Percentiles rank a stretch among this genome's conserved stretches.
phyloP scores from a whole-genome alignment of 2,888 invertebrate species.

The Formica aserva region DNA sequence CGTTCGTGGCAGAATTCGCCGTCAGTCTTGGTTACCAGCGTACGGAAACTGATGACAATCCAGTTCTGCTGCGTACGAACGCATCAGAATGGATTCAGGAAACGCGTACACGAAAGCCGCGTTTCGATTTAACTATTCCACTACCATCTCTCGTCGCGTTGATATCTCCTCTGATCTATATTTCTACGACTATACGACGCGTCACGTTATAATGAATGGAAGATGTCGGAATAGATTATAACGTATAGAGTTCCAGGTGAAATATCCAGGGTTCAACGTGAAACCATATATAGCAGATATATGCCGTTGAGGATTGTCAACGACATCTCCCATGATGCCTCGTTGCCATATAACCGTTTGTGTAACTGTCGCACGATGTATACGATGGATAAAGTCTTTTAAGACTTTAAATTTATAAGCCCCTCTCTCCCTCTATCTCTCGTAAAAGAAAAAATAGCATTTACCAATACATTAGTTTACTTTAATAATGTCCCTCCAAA shows the following conservation, averaged over 20 bases:
- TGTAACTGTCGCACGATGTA: slow-evolving; percentile 52
- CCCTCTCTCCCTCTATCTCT: background rate
- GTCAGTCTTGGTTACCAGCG: slow-evolving; percentile 55
- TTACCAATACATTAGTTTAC: background rate
- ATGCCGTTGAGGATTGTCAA: slow-evolving; percentile 69
- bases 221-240: slow-evolving; percentile 70
- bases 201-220: slow-evolving; percentile 68
- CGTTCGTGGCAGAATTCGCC: slow-evolving; percentile 25
- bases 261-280: slow-evolving; percentile 65
- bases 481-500: background rate
- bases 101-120: slow-evolving; percentile 32
- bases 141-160: slow-evolving; percentile 21
- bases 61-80: slow-evolving; percentile 41
- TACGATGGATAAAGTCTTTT: slow-evolving; percentile 28
- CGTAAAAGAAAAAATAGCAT: slow-evolving; percentile 30
- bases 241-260: slow-evolving; percentile 63
- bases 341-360: slow-evolving; percentile 51
- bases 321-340: slow-evolving; percentile 66
- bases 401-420: slow-evolving; percentile 40
- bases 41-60: slow-evolving; percentile 54
- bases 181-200: slow-evolving; percentile 37
- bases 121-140: slow-evolving; percentile 51
- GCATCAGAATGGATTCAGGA: slow-evolving; percentile 44
- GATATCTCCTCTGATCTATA: slow-evolving; percentile 1
- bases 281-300: slow-evolving; percentile 55